phyloP scores from a whole-genome alignment of 2,113 vertebrate genomes.

The Heloderma charlesbogerti region DNA sequence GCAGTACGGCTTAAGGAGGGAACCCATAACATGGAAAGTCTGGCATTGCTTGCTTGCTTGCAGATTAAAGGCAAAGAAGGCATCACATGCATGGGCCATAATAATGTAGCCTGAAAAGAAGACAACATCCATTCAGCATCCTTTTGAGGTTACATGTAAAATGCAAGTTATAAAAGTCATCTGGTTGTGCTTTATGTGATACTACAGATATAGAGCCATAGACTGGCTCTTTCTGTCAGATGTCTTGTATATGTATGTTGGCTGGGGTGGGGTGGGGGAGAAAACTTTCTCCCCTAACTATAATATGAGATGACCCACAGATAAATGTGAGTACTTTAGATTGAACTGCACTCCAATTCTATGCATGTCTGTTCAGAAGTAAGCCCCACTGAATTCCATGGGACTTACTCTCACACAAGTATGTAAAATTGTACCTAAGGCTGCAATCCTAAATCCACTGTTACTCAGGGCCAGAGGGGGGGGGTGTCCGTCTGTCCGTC shows the following conservation, averaged over 20 bases:
- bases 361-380: neutral
- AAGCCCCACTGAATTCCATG: neutral
- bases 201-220: neutral
- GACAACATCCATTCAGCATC: neutral
- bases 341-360: neutral
- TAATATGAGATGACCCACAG: neutral
- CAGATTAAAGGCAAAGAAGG: constrained; percentile 36
- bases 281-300: neutral
- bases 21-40: constrained; percentile 43
- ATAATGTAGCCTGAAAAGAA: constrained; percentile 28
- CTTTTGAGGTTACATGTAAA: constrained; percentile 41
- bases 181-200: constrained; percentile 13
- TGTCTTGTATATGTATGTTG: constrained; percentile 31
- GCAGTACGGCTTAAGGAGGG: neutral
- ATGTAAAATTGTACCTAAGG: neutral
- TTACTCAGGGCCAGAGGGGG: no score
- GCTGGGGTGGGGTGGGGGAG: no score
- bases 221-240: constrained; percentile 51
- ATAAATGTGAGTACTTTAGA: neutral
- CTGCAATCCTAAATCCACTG: no score
- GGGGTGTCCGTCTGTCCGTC: no score
- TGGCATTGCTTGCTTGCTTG: constrained; percentile 25
- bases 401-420: neutral
- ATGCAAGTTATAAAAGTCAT: neutral
- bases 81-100: neutral